Conservation (phyloP, 37 sponge, comb jelly and placozoan genomes). For the Agelas oroides region DNA sequence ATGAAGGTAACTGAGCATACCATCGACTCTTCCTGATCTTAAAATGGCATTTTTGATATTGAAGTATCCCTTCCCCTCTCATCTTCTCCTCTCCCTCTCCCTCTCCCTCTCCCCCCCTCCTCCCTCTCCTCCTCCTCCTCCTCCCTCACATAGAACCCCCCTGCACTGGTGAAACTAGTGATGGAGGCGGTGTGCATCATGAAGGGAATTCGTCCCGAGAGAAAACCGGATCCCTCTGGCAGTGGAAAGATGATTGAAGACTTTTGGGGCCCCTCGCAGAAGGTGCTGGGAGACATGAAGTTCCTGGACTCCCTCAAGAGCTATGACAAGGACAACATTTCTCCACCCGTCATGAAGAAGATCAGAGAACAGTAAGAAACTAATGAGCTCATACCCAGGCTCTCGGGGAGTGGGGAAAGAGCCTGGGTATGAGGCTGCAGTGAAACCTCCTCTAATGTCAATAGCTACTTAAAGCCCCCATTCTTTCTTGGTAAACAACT, state of each 20-base stretch:
- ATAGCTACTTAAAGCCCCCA: not conserved
- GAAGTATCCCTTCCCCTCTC: too few relatives aligned
- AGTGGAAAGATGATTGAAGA: constrained; percentile 98
- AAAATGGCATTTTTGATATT: too few relatives aligned
- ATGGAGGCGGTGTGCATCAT: constrained; percentile 99
- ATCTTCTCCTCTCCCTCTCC: not conserved
- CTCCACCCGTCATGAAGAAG: constrained; percentile 92
- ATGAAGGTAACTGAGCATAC: constrained; percentile 80
- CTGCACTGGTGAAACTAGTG: constrained; percentile 88
- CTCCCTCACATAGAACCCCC: constrained; percentile 78
- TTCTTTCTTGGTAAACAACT: not conserved
- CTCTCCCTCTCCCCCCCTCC: not conserved
- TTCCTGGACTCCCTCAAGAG: constrained; percentile 94
- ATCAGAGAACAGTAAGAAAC: constrained; percentile 92
- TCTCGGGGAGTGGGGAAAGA: not conserved
- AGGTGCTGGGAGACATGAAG: constrained; percentile 94
- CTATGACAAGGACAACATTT: constrained; percentile 98
- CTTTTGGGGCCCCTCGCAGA: constrained; percentile 97
- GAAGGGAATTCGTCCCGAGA: constrained; percentile 91
- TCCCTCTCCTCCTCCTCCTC: not conserved
- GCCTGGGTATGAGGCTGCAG: not conserved
- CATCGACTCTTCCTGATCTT: not conserved
- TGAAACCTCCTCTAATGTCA: not conserved
- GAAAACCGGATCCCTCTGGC: constrained; percentile 96
- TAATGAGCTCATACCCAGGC: too few relatives aligned